Evolutionary conservation across 2,888 invertebrate species (phyloP), one percentile per base, ranked within the genome.

Genomic region (Scaptodrosophila latifasciaeformis): DNA sequence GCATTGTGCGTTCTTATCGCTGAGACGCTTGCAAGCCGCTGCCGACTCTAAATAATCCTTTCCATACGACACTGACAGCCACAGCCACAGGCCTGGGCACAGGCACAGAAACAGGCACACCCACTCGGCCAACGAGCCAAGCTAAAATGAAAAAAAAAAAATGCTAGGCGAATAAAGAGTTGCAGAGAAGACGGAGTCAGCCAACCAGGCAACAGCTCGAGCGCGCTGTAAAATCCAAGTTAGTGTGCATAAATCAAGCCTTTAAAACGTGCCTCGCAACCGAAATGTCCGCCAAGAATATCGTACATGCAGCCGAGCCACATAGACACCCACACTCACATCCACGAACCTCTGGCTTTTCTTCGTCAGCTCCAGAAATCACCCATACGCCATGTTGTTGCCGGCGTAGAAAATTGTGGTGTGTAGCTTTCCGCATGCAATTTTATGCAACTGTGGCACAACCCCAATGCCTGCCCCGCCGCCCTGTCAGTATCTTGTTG

Each of bases 241-340:
- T 75, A 80, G 75, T 71, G 81, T 77, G 82, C 80, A 81, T 81
- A 81, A 81, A 82, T 81, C 82, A 82, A 82, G 82, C 81, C 80
- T 71, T 77, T 75, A 78, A 76, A 80, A 76, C 80, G 80, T 81
- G 80, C 81, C 80, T 75, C 65, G 80, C 70, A 81, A 82, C 75
- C 77, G 62, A 81, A 81, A 78, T 80, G 71, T 68, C 65, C 74
- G 74, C 81, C 63, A 70, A 77, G 81, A 65, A 72, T 57, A n/a
- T n/a, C n/a, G n/a, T n/a, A 70, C 75, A 68, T 60, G 56, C 54
- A 17, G 15, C 37, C 49, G 40, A 10, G 34, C 29, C 47, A 21
- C 15, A 39, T 9, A 27, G 15, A 42, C 17, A n/a, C 21, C 19
- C 27, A 12, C 18, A 4, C 13, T 17, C 31, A 6, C 40, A 34